Base-by-base conservation (phyloP, 2,888 invertebrate genomes). In the Folsomia candida region DNA sequence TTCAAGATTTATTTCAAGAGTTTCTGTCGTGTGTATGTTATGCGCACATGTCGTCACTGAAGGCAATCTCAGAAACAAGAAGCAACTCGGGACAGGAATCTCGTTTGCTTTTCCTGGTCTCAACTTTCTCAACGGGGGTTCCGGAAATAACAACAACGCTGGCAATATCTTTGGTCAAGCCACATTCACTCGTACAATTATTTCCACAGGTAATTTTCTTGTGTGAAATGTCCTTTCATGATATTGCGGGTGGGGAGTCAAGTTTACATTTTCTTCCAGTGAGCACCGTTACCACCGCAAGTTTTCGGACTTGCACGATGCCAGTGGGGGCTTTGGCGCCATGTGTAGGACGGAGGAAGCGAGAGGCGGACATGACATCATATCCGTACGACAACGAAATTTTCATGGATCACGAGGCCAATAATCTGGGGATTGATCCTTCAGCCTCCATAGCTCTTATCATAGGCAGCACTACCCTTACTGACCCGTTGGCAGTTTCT, bases 151-250 rank as follows among this genome's bases (percentile, higher is more conserved):
- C 14, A 67, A 47, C 24, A 68, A 62, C 25, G 63, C 37, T 25
- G 74, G 71, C 28, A 71, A 71, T 47, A 20, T 76, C 9, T 78
- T 78, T 67, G 72, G 70, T 22, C 25, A 51, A 22, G 64, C 47
- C 1, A 77, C 76, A 25, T 64, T 73, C 1, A 78, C 77, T 4
- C 64, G 70, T 20, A 78, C 78, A 0, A 20, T 77, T 0, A 63
- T 78, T 2, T 71, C 71, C 1, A 78, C 78, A 37, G 78, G 77
- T 77, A 65, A 69, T n/a, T n/a, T n/a, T n/a, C n/a, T n/a, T n/a
- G n/a, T n/a, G n/a, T n/a, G n/a, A n/a, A n/a, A n/a, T n/a, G n/a
- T n/a, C n/a, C n/a, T n/a, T n/a, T n/a, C n/a, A n/a, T n/a, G n/a
- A n/a, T n/a, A n/a, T n/a, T n/a, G n/a, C n/a, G n/a, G n/a, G n/a